Conservation (phyloP, 2,888 invertebrate genomes). For the Andrena trimmerana region DNA sequence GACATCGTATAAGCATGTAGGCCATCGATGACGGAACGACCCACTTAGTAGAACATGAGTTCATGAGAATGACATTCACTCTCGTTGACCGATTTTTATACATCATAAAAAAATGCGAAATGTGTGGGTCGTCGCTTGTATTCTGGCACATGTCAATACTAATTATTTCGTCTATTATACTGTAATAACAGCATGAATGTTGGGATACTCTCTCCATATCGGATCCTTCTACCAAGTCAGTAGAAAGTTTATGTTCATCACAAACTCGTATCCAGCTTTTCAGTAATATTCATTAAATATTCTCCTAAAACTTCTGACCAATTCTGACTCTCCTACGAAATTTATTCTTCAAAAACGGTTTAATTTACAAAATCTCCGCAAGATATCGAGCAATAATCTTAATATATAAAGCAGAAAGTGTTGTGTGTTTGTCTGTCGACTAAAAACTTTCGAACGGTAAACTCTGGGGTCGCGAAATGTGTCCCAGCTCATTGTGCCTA, state of each 20-base stretch:
- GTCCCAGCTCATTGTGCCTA: too few species aligned
- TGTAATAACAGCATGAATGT: background rate
- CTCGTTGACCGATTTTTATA: background rate
- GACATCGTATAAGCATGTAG: constrained; percentile 21
- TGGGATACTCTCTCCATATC: constrained; percentile 1
- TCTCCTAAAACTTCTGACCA: background rate
- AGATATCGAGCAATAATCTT: too few species aligned
- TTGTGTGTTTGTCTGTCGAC: too few species aligned
- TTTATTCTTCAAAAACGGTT: background rate
- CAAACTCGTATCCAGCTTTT: constrained; percentile 21
- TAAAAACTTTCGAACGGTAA: too few species aligned
- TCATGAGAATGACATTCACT: background rate
- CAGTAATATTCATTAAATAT: constrained; percentile 26
- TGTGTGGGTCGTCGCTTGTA: too few species aligned
- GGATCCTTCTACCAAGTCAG: constrained; percentile 28
- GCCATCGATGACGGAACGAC: constrained; percentile 4
- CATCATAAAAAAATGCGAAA: background rate
- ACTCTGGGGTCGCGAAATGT: too few species aligned
- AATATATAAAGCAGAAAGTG: too few species aligned
- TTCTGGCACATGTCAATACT: background rate
- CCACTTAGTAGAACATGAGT: constrained; percentile 20
- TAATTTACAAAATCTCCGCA: background rate
- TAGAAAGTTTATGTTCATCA: constrained; percentile 41
- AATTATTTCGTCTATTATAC: background rate
- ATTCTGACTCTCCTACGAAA: background rate